Evolutionary conservation across 2,888 invertebrate genomes (phyloP).

Genomic region (Tanypteryx hageni): DNA sequence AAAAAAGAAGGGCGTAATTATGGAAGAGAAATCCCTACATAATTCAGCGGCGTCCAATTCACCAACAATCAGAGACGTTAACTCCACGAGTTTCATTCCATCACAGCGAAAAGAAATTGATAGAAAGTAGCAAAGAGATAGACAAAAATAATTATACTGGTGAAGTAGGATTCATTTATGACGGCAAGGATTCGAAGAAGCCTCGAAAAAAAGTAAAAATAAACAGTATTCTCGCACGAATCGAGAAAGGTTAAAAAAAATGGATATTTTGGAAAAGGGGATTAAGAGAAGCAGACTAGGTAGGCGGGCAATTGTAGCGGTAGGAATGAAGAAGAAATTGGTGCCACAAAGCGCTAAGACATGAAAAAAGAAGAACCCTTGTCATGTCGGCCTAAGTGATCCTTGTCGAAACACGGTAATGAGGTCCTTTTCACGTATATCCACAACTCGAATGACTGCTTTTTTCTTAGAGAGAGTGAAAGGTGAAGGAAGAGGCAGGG

Average conservation of each 20-base stretch:
- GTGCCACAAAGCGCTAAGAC: slow-evolving; percentile 36
- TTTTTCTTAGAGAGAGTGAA: background rate
- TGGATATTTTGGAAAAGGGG: background rate
- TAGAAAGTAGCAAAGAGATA: no score
- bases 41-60: no score
- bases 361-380: background rate
- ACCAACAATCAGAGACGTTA: no score
- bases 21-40: no score
- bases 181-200: background rate
- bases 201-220: background rate
- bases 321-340: slow-evolving; percentile 1
- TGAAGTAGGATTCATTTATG: no score
- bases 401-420: slow-evolving; percentile 53
- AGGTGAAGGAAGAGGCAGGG: background rate
- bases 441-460: background rate
- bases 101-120: no score
- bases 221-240: background rate
- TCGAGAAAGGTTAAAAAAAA: background rate
- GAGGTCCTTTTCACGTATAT: slow-evolving; percentile 42
- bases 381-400: slow-evolving; percentile 36
- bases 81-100: no score
- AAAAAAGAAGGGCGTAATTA: no score
- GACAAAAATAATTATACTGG: no score
- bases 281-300: background rate
- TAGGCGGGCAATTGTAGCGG: background rate